Conservation (phyloP, 2,888 invertebrate genomes). For the Cordilura impudica region DNA sequence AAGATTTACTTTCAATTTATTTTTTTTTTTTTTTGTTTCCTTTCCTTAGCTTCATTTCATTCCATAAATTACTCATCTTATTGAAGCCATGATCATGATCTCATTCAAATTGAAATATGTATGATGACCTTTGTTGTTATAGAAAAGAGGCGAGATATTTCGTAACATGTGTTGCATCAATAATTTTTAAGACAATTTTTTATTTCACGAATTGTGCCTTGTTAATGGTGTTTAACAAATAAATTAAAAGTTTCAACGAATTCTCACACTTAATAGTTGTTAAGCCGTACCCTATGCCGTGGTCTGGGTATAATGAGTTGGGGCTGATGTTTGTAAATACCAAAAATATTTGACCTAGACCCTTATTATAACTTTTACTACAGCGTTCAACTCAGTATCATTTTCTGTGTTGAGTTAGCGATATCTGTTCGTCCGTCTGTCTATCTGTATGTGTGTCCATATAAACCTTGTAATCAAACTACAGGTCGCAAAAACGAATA, state of each 20-base stretch:
- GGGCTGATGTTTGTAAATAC: no score
- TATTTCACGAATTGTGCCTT: background rate
- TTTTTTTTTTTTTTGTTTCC: no score
- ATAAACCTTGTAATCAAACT: no score
- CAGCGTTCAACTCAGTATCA: no score
- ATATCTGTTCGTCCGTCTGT: no score
- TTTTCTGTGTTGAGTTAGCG: no score
- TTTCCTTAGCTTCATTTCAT: background rate
- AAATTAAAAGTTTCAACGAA: background rate
- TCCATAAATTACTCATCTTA: conserved; percentile 33
- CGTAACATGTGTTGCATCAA: background rate
- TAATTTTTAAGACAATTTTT: background rate
- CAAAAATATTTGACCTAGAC: no score
- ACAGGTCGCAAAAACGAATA: no score
- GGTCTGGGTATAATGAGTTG: no score
- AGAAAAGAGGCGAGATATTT: background rate
- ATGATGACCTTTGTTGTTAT: no score
- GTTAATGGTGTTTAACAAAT: background rate
- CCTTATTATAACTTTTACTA: no score
- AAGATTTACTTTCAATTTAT: background rate
- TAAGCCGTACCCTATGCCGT: background rate
- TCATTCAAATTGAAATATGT: conserved; percentile 30
- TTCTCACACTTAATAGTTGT: background rate
- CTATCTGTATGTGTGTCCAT: no score
- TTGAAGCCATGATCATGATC: conserved; percentile 46